Base-by-base conservation (phyloP, 1,140 invertebrate species). In the Gonioctena quinquepunctata region DNA sequence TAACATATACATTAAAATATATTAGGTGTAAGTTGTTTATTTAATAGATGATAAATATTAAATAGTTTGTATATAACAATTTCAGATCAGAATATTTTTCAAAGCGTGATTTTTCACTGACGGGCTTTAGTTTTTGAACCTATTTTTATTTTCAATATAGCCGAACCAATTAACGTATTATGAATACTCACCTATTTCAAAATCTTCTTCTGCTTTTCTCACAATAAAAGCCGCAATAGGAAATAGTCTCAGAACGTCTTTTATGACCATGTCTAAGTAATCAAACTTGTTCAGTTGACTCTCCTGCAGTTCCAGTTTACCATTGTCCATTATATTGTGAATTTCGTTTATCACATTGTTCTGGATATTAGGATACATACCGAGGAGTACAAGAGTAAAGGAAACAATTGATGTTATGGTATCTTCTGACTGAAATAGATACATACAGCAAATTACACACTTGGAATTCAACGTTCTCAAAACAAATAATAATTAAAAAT, bases 161-260 rank as follows among this genome's bases (percentile, higher is more conserved):
- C n/a, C n/a, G n/a, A n/a, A n/a, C n/a, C n/a, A n/a, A n/a, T n/a
- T n/a, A n/a, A n/a, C n/a, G 7, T n/a, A n/a, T n/a, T n/a, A n/a
- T n/a, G n/a, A n/a, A n/a, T n/a, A 42, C 33, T 4, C 33, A 90
- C 89, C 85, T 57, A 91, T 82, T 69, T 84, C 76, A 3, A 87
- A 74, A 70, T 90, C 89, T 75, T 92, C 87, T 42, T 77, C 83
- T 13, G 91, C 75, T 62, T 83, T 80, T 72, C 93, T 83, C 0
- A 86, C 87, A 80, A 94, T 89, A 68, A 91, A 86, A 3, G 91
- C 91, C 4, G 93, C 92, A 64, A 90, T 90, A 28, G 92, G 91
- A 79, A 89, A 93, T 0, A 92, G 77, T 25, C 90, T 79, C 8
- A 92, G 77, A 4, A 88, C 83, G 78, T 92, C 90, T 80, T 91